Percentiles rank a stretch among this genome's conserved stretches.
Conservation (phyloP, 1,140 invertebrate genomes). For the Paracyclopina nana region DNA sequence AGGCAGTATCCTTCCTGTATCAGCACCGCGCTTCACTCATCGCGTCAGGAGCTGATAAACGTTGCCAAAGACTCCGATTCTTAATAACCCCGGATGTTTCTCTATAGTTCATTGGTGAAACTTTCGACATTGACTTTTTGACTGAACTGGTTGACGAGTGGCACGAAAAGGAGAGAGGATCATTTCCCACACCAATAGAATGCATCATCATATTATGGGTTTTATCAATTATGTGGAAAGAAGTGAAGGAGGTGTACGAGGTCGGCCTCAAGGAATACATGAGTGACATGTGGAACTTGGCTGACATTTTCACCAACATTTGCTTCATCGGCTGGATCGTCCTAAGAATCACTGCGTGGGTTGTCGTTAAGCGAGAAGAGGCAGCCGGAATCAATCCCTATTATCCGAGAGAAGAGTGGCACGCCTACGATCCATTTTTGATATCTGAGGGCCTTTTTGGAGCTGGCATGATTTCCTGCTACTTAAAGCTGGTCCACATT, state of each 20-base stretch:
- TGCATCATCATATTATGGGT: constrained; percentile 57
- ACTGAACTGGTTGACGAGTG: constrained; percentile 41
- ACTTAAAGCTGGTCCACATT: constrained; percentile 79
- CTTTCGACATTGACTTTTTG: constrained; percentile 52
- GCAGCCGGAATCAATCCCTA: constrained; percentile 49
- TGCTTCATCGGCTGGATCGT: constrained; percentile 81
- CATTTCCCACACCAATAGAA: constrained; percentile 63
- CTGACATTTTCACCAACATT: constrained; percentile 82
- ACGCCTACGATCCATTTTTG: constrained; percentile 79
- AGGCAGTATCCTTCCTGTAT: constrained; percentile 40
- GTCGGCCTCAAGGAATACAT: constrained; percentile 74
- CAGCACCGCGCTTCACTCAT: no score
- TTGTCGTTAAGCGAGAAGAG: constrained; percentile 40
- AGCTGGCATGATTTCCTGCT: constrained; percentile 31
- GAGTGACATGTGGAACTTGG: constrained; percentile 86
- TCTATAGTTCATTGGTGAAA: constrained; percentile 52
- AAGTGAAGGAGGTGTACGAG: constrained; percentile 25
- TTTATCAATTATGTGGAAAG: constrained; percentile 28
- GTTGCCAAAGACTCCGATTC: no score
- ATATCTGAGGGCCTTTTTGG: constrained; percentile 46
- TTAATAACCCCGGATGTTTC: constrained; percentile 57
- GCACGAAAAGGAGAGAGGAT: constrained; percentile 55
- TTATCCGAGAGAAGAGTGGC: constrained; percentile 65
- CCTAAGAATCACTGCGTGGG: constrained; percentile 27
- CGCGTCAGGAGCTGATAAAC: no score